Conservation (phyloP, 1,140 invertebrate species). For the Cydia fagiglandana region DNA sequence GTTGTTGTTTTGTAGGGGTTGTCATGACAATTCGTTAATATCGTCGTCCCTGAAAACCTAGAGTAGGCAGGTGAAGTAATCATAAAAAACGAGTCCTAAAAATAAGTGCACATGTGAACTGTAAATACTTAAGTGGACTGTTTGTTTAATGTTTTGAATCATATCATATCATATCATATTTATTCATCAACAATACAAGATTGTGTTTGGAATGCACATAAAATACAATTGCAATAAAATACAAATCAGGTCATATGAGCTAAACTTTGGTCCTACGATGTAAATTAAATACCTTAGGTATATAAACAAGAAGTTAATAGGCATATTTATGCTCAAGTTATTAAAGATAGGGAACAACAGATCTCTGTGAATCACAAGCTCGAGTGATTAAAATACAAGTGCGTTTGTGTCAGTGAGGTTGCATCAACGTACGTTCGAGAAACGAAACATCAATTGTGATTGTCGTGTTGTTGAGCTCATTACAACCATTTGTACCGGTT, state of each 20-base stretch:
- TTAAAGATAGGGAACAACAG: background rate
- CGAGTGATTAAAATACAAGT: slow-evolving; percentile 22
- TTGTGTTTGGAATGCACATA: no score
- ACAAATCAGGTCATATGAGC: background rate
- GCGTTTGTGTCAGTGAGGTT: slow-evolving; percentile 31
- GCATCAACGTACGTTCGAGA: slow-evolving; percentile 48
- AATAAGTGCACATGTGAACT: no score
- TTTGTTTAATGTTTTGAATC: background rate
- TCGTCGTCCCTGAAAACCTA: background rate
- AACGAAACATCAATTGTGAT: slow-evolving; percentile 59
- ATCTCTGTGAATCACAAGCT: slow-evolving; percentile 11
- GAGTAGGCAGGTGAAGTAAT: background rate
- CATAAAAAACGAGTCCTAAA: no score
- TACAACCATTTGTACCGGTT: slow-evolving; percentile 50
- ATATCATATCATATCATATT: no score
- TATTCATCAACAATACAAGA: no score
- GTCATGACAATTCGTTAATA: background rate
- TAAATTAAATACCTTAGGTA: background rate
- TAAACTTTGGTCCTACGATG: background rate
- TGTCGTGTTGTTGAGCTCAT: slow-evolving; percentile 64
- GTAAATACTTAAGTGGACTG: no score
- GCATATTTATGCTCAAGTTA: background rate
- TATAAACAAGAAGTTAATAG: background rate
- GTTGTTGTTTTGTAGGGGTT: background rate
- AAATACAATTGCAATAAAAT: no score